A percentile compares a stretch with the other conserved stretches of the same genome.
Conservation (phyloP, 2,888 invertebrate species). For the Polyommatus iphigenia region DNA sequence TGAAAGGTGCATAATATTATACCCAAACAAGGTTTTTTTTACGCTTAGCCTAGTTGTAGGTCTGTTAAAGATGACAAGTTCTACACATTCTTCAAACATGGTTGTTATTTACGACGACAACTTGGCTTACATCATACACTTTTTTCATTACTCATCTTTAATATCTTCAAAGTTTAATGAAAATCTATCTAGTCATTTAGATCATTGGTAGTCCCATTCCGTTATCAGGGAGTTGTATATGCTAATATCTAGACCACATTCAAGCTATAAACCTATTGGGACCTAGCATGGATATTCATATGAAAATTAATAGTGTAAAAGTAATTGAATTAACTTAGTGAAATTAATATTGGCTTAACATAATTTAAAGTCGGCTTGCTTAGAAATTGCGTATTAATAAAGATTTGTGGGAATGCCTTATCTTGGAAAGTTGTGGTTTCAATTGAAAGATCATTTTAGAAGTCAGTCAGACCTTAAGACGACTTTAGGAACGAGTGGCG, state of each 20-base stretch:
- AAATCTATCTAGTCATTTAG: constrained; percentile 2
- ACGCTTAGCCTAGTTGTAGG: no score
- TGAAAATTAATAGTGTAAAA: constrained; percentile 56
- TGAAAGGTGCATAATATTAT: no score
- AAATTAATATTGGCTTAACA: constrained; percentile 34
- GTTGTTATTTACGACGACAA: no score
- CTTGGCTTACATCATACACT: no score
- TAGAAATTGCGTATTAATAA: neutral
- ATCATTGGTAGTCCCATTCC: constrained; percentile 45
- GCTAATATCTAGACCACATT: constrained; percentile 58
- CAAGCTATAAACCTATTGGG: constrained; percentile 15
- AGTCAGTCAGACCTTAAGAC: no score
- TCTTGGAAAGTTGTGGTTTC: neutral
- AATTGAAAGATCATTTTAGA: neutral
- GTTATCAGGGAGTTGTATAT: constrained; percentile 61
- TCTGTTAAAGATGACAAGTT: no score
- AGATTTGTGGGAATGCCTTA: neutral
- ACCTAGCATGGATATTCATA: constrained; percentile 65
- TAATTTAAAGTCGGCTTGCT: neutral
- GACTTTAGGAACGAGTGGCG: no score
- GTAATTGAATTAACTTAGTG: constrained; percentile 46
- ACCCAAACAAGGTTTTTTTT: no score
- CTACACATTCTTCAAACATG: no score
- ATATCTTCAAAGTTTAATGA: no score
- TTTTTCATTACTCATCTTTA: no score